Percentiles rank a stretch among this genome's conserved stretches.
phyloP scores from a whole-genome alignment of 2,888 invertebrate species.

The Andrena flavipes region DNA sequence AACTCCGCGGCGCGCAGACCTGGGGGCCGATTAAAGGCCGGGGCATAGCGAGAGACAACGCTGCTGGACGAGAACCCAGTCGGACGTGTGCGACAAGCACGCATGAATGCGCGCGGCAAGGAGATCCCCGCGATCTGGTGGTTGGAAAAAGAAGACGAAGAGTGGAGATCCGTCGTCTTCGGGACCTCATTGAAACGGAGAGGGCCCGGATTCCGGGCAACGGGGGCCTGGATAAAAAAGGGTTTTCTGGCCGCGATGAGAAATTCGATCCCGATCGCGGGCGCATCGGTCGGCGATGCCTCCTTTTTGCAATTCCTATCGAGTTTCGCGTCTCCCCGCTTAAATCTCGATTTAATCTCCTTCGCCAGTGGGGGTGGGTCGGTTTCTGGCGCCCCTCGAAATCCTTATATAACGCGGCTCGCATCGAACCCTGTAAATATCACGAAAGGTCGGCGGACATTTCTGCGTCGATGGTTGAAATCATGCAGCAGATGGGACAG shows the following conservation, averaged over 20 bases:
- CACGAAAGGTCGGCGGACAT: neutral
- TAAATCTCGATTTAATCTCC: constrained; percentile 57
- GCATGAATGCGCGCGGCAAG: constrained; percentile 53
- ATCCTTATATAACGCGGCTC: constrained; percentile 34
- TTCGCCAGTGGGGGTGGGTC: neutral
- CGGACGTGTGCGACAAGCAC: constrained; percentile 60
- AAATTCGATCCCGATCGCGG: constrained; percentile 65
- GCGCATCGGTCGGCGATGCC: constrained; percentile 26
- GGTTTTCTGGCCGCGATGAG: constrained; percentile 48
- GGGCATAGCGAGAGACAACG: neutral
- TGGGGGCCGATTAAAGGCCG: neutral
- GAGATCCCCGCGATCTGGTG: constrained; percentile 26
- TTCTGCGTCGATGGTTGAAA: neutral
- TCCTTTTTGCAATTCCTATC: constrained; percentile 65
- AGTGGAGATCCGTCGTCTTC: neutral
- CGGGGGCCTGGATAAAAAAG: constrained; percentile 35
- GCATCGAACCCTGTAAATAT: constrained; percentile 28
- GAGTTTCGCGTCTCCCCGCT: constrained; percentile 57
- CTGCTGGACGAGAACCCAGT: constrained; percentile 43
- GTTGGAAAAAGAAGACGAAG: constrained; percentile 10
- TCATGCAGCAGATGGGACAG: neutral
- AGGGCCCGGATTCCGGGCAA: constrained; percentile 36
- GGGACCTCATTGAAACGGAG: constrained; percentile 32
- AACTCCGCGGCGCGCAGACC: constrained; percentile 4
- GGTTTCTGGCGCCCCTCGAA: constrained; percentile 37